Percentiles rank a stretch among this genome's conserved stretches.
Conservation (phyloP, 2,888 invertebrate species). For the Endomychus coccineus region DNA sequence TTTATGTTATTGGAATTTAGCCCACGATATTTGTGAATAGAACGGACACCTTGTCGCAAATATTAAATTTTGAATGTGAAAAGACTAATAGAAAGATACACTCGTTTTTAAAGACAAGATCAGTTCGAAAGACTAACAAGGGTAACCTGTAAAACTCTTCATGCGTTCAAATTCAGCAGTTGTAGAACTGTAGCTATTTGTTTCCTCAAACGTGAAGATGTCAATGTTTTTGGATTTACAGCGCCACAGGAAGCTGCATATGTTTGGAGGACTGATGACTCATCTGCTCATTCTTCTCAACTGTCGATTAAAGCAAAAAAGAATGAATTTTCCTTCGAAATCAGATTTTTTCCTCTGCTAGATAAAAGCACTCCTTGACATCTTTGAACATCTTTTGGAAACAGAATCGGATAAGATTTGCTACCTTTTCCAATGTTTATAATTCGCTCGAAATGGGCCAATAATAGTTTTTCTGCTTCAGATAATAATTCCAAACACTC, state of each 20-base stretch:
- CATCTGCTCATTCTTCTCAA: conserved; percentile 21
- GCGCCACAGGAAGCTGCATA: conserved; percentile 21
- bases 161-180: conserved; percentile 7
- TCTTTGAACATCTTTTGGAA: conserved; percentile 7
- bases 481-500: conserved; percentile 20
- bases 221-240: conserved; percentile 19
- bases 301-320: conserved; percentile 23
- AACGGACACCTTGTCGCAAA: too few species aligned
- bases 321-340: conserved; percentile 23
- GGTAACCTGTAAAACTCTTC: too few species aligned
- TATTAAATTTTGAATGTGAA: too few species aligned
- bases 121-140: too few species aligned
- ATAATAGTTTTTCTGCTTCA: conserved; percentile 22
- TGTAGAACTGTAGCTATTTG: conserved; percentile 24
- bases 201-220: conserved; percentile 25
- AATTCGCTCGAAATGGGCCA: conserved; percentile 16
- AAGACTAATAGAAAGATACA: too few species aligned
- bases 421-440: conserved; percentile 7
- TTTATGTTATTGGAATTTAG: too few species aligned
- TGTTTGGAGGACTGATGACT: conserved; percentile 20
- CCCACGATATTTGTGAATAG: too few species aligned
- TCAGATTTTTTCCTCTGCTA: conserved; percentile 16
- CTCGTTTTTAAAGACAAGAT: too few species aligned
- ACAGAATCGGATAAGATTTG: conserved; percentile 10
- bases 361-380: conserved; percentile 5